Evolutionary conservation across 2,888 invertebrate genomes (phyloP), one percentile per base, ranked within the genome.

Genomic region (Apantesis nais): DNA sequence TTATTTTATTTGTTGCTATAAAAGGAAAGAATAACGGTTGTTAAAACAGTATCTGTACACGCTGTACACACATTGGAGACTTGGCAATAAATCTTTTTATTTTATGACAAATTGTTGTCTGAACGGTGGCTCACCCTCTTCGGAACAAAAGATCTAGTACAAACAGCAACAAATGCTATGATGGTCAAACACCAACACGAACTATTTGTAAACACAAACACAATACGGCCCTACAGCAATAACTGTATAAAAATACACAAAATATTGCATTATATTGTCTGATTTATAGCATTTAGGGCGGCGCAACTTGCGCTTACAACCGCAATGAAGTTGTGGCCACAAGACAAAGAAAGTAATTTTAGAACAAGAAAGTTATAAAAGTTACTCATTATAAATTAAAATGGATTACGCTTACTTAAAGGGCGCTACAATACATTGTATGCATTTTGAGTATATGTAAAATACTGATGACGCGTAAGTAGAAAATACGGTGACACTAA

Each of bases 31-130:
- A 89, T 93, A 92, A 93, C 91, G 92, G 92, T 87, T 90, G 90
- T 89, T 92, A 92, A 90, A 87, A 90, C 90, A 92, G 92, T 89
- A 85, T 84, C 86, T 83, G 86, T 85, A 85, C 86, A 87, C 87
- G 88, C 90, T 89, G 90, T 89, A 87, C 89, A 87, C 89, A 88
- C 89, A 86, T 87, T 81, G 85, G 86, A 83, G 85, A 84, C 75
- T 83, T 78, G 83, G 87, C 89, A 86, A 94, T 94, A 94, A 94
- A 95, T 95, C 94, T 94, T 91, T 94, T 91, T 93, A 93, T 94
- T 95, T 94, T 94, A 94, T 95, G 94, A 95, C 94, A 95, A 94
- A 95, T 95, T 92, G 93, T 91, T 92, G 93, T 91, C 90, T 89
- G 90, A 86, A 84, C 83, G 77, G 72, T 84, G 82, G 77, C 83